Base-by-base conservation (phyloP, 2,797 vertebrate genomes). In the Lepilemur ruficaudatus region DNA sequence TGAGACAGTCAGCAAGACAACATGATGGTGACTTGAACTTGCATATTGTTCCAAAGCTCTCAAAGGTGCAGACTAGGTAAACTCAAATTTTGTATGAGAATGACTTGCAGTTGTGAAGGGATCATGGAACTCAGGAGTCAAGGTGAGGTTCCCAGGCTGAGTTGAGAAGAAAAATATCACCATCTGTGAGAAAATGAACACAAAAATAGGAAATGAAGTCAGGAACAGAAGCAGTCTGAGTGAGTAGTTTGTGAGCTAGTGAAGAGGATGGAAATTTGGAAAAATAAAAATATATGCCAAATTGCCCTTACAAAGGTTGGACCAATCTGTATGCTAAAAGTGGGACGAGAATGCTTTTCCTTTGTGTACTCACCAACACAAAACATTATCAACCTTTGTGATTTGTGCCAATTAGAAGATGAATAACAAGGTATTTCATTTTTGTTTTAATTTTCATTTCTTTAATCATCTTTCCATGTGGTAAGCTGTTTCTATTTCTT, bases 161-260 rank as follows among this genome's bases (percentile, higher is more conserved):
- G 28, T 50, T 25, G 41, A 93, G 79, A 95, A 86, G 65, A 55
- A 50, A 92, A 73, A 57, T 48, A 69, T n/a, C 91, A 41, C 61
- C 91, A 96, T 79, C 97, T 97, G 94, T 88, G 50, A 94, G 72
- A 89, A 93, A 96, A 46, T 30, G 96, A 75, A 97, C 61, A 90
- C 35, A 94, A 89, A 93, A 73, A 88, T 13, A 89, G 43, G 41
- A 83, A 85, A 84, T 25, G 12, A 84, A 86, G 25, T 86, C 84
- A 90, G 48, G 35, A 93, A 80, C 20, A 50, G n/a, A 92, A 46
- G 57, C 73, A 89, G 7, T 89, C 48, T 82, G 73, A n/a, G 79
- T 55, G 70, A 88, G 55, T 12, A 93, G 55, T 10, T 75, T 46
- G 69, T 28, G 50, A 93, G 14, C 17, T 73, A 89, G 52, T 48